Percentiles rank a stretch among this genome's conserved stretches.
phyloP scores from a whole-genome alignment of 2,888 invertebrate species.

The Conomelus anceps region DNA sequence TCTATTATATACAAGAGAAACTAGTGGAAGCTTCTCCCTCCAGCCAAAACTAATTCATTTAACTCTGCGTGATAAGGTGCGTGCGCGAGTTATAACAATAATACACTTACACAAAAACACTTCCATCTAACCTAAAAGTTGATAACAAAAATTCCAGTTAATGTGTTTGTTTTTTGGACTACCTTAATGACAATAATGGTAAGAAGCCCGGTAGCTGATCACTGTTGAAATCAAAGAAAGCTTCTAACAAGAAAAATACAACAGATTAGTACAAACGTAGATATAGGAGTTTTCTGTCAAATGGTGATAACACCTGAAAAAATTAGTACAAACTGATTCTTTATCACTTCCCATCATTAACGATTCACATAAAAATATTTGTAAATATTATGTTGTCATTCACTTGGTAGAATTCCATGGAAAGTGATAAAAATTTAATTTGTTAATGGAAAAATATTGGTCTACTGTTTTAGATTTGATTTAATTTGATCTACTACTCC shows the following conservation, averaged over 20 bases:
- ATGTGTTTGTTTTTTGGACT: background rate
- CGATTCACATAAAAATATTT: background rate
- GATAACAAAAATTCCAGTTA: background rate
- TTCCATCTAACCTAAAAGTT: background rate
- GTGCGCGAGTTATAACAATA: background rate
- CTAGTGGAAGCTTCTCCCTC: background rate
- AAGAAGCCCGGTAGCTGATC: background rate
- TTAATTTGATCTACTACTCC: background rate
- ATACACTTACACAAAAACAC: background rate
- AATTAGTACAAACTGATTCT: background rate
- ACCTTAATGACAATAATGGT: background rate
- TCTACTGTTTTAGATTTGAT: background rate
- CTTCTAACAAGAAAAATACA: background rate
- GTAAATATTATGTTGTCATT: background rate
- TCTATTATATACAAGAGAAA: background rate
- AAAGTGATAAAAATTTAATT: background rate
- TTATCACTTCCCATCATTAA: background rate
- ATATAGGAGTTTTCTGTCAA: background rate
- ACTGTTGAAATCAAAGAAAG: background rate
- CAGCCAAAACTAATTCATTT: background rate
- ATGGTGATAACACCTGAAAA: background rate
- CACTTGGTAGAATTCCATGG: background rate
- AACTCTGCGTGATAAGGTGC: background rate
- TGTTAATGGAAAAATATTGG: background rate
- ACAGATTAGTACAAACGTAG: background rate